Base-by-base conservation (phyloP, 2,888 invertebrate genomes). In the Pecten maximus region DNA sequence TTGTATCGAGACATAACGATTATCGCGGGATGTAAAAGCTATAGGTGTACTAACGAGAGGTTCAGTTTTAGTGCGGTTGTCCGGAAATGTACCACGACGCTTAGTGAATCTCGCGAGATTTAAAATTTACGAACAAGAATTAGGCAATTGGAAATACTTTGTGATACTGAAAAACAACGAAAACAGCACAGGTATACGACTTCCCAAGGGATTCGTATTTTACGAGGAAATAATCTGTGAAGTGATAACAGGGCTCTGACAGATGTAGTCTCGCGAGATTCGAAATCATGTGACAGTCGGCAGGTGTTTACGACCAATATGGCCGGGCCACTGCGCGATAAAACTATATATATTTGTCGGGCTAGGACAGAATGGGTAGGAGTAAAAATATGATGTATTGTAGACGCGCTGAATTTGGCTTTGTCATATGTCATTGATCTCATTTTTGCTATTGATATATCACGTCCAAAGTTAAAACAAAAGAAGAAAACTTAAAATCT, bases 231-330 rank as follows among this genome's bases (percentile, higher is more conserved):
- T 28, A 74, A 74, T 74, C 28, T 28, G 6, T 2, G 74, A 19
- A 35, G 10, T 74, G 16, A 35, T 74, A 74, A 35, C 74, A 23
- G 74, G 23, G n/a, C 60, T 23, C 16, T 15, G 28, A 35, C 35
- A 74, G n/a, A 28, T 74, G n/a, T 35, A 74, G 35, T 74, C 74
- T 74, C 74, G 74, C 74, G 74, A 74, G 74, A 74, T 74, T 74
- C 10, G 35, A 74, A 74, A 35, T 35, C 74, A 10, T 10, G 35
- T 6, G 74, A 35, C 28, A 23, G 0, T 0, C 8, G 6, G 35
- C 35, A 6, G 6, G 15, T 74, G 74, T 74, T 74, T 74, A 74
- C 74, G 35, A 74, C 74, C 3, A 6, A 4, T 0, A 23, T 35
- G 0, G 74, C 74, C 35, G 10, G 28, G 10, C 28, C 35, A 10